Conservation (phyloP, 1,140 invertebrate genomes). For the Helicoverpa zea region DNA sequence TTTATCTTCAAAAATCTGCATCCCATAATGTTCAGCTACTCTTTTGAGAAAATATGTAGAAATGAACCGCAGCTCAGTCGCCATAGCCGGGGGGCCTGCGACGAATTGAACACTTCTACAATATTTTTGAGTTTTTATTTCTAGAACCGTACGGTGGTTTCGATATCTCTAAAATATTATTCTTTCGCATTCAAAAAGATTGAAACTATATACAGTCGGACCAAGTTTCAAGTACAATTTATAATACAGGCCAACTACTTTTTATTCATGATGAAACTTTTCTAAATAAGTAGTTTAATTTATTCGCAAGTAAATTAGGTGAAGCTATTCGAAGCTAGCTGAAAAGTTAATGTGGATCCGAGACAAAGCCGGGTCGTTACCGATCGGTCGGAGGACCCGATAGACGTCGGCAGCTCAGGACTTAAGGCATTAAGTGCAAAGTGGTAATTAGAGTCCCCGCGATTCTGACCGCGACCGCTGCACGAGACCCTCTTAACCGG, state of each 20-base stretch:
- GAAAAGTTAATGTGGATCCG: background rate
- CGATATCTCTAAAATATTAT: conserved; percentile 5
- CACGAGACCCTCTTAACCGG: background rate
- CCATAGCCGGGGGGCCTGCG: background rate
- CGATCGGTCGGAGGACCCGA: background rate
- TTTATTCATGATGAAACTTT: no score
- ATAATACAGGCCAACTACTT: background rate
- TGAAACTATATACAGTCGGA: background rate
- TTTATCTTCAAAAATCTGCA: background rate
- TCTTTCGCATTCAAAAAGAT: background rate
- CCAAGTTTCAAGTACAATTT: background rate
- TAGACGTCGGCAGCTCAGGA: background rate
- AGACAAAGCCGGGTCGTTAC: conserved; percentile 16
- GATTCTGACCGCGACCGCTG: conserved; percentile 30
- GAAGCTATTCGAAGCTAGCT: background rate
- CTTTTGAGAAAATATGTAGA: conserved; percentile 5
- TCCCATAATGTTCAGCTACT: background rate
- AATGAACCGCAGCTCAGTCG: background rate
- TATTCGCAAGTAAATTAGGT: no score
- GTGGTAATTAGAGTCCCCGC: conserved; percentile 40
- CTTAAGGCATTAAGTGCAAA: conserved; percentile 17
- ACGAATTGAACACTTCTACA: conserved; percentile 9
- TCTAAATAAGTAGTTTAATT: no score
- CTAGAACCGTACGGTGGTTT: background rate
- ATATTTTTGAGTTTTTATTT: conserved; percentile 25